Evolutionary conservation across 2,888 invertebrate species (phyloP), one percentile per base, ranked within the genome.

Genomic region (Arge pagana): DNA sequence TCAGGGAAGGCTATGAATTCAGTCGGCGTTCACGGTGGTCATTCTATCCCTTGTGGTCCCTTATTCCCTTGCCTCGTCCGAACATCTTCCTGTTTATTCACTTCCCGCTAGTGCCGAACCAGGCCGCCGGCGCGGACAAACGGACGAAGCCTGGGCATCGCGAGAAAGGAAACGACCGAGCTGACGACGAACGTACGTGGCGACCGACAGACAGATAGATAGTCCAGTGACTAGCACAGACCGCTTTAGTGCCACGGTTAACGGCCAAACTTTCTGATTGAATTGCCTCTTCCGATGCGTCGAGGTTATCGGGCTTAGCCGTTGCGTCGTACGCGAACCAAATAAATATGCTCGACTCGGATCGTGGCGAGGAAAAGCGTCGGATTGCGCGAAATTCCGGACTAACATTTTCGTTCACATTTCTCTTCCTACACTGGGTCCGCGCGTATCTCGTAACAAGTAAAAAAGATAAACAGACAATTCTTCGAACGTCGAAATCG

Each of bases 271-370:
- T 45, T 45, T 45, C 33, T 45, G 45, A 45, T 45, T 45, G 35
- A 45, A 45, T 45, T 45, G 45, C 45, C 45, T 45, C 45, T 45
- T 45, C 45, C 45, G 45, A 45, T 45, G 45, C 45, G 45, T 45
- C 35, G 35, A 45, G 24, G 33, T 45, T n/a, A n/a, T n/a, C n/a
- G n/a, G n/a, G n/a, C n/a, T n/a, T n/a, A n/a, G n/a, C n/a, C n/a
- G n/a, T n/a, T n/a, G n/a, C n/a, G n/a, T n/a, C n/a, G n/a, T n/a
- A n/a, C n/a, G n/a, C n/a, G n/a, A n/a, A n/a, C n/a, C n/a, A n/a
- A n/a, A n/a, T n/a, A n/a, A n/a, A n/a, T n/a, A n/a, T n/a, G n/a
- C n/a, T n/a, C n/a, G n/a, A n/a, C n/a, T n/a, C n/a, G n/a, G n/a
- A n/a, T n/a, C n/a, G n/a, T n/a, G n/a, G n/a, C n/a, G n/a, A n/a